Percentiles rank a stretch among this genome's conserved stretches.
Evolutionary conservation across 2,797 vertebrate genomes (phyloP).

Genomic region (Clarias pachynema): DNA sequence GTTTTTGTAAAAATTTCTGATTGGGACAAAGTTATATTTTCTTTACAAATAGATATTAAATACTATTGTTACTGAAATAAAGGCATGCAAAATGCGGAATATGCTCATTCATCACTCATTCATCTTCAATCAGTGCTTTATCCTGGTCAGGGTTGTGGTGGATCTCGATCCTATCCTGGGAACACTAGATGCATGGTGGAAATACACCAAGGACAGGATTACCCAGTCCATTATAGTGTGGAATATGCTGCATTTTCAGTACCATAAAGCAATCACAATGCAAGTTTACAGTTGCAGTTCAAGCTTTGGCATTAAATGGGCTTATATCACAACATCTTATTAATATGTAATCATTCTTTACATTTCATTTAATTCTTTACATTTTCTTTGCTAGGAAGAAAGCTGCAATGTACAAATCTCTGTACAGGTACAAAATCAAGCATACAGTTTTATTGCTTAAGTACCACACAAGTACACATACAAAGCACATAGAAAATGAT

Average conservation of each 20-base stretch:
- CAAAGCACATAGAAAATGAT: conserved; percentile 59
- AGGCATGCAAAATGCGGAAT: conserved; percentile 30
- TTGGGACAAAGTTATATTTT: background rate
- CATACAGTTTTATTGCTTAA: conserved; percentile 60
- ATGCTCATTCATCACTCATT: conserved; percentile 21
- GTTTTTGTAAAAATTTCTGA: background rate
- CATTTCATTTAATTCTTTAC: conserved; percentile 10
- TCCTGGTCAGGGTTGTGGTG: background rate
- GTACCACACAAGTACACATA: conserved; percentile 54
- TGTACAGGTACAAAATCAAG: conserved; percentile 62
- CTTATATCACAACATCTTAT: conserved; percentile 34
- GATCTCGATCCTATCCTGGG: background rate
- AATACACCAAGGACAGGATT: conserved; percentile 31
- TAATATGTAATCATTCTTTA: conserved; percentile 20
- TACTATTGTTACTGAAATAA: conserved; percentile 32
- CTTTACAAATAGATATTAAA: conserved; percentile 23
- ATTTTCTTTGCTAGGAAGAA: conserved; percentile 49
- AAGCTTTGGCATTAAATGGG: conserved; percentile 57
- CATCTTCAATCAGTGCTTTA: background rate
- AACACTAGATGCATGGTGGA: background rate
- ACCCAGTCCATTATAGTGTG: conserved; percentile 18
- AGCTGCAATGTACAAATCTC: conserved; percentile 57
- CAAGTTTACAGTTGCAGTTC: conserved; percentile 34
- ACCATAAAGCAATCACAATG: conserved; percentile 19
- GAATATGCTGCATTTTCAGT: conserved; percentile 2